These are phyloP conservation scores for Drosophila biarmipes DNA, from an alignment of 1,140 invertebrate species.

Conservation along the genomic window DNA sequence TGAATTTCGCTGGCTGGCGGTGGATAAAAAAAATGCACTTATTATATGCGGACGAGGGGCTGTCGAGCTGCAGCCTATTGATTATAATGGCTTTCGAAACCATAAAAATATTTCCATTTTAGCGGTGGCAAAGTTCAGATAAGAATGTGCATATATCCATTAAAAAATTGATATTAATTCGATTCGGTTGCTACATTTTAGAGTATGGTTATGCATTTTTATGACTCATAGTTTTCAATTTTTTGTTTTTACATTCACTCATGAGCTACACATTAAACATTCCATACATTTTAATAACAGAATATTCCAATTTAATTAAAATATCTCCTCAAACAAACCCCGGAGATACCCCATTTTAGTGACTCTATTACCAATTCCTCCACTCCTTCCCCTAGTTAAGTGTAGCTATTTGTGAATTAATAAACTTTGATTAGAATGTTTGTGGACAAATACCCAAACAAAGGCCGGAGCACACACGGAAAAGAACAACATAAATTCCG, in stretches of 20 bases:
- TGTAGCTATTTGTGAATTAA: conserved; percentile 75
- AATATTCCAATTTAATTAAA: neutral
- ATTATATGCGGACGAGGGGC: conserved; percentile 2
- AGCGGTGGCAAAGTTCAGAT: conserved; percentile 5
- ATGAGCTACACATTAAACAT: neutral
- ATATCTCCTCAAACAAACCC: too few relatives aligned
- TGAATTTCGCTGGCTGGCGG: conserved; percentile 3
- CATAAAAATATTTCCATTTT: conserved; percentile 12
- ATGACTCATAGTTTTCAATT: neutral
- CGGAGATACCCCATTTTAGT: neutral
- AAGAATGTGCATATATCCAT: conserved; percentile 7
- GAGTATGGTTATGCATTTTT: neutral
- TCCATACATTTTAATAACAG: neutral
- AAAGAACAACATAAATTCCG: conserved; percentile 34
- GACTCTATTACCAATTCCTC: conserved; percentile 3
- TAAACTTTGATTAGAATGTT: conserved; percentile 73
- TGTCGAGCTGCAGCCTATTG: conserved; percentile 1
- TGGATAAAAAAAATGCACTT: conserved; percentile 8
- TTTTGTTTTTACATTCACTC: neutral
- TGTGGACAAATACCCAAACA: conserved; percentile 55
- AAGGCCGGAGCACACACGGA: conserved; percentile 43
- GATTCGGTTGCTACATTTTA: neutral
- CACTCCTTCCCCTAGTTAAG: conserved; percentile 30
- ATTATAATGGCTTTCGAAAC: conserved; percentile 19
- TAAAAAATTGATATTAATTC: neutral